These are phyloP conservation scores for Python bivittatus DNA, from an alignment of 2,113 vertebrate species.

Conservation along the genomic window DNA sequence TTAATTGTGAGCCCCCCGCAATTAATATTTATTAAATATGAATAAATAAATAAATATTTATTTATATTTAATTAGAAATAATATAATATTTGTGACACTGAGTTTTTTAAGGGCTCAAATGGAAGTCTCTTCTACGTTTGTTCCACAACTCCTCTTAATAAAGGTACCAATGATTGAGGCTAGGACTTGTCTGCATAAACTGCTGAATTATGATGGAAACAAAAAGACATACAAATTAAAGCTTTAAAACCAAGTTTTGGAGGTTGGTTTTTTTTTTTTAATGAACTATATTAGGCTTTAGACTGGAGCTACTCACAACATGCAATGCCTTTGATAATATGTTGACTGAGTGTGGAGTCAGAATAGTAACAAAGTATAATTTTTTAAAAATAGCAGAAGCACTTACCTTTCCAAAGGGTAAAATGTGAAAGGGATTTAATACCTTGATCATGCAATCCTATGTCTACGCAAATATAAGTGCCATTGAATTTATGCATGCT, in stretches of 20 bases:
- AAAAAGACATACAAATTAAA: not conserved
- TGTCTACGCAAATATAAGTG: not conserved
- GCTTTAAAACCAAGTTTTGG: not conserved
- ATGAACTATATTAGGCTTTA: not conserved
- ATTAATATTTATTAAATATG: too few relatives aligned
- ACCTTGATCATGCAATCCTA: not conserved
- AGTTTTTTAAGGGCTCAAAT: not conserved
- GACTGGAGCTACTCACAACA: too few relatives aligned
- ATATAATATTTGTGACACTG: too few relatives aligned
- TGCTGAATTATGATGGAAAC: not conserved
- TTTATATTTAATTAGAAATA: too few relatives aligned
- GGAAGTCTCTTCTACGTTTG: not conserved
- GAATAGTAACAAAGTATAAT: not conserved
- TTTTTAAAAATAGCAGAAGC: not conserved
- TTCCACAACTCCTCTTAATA: not conserved
- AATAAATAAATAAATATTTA: too few relatives aligned
- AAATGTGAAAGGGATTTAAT: slow-evolving; percentile 31
- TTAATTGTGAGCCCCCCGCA: too few relatives aligned
- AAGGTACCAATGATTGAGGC: not conserved
- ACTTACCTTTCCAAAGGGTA: slow-evolving; percentile 4
- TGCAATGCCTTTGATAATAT: not conserved
- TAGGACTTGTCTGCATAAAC: not conserved
- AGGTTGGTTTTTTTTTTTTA: not conserved
- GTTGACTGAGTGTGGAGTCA: not conserved
- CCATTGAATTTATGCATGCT: not conserved